Evolutionary conservation across 30 jellyfish, hydroid and myxozoan species (phyloP), one percentile per base, ranked within the genome.

Genomic region (Turritopsis dohrnii): DNA sequence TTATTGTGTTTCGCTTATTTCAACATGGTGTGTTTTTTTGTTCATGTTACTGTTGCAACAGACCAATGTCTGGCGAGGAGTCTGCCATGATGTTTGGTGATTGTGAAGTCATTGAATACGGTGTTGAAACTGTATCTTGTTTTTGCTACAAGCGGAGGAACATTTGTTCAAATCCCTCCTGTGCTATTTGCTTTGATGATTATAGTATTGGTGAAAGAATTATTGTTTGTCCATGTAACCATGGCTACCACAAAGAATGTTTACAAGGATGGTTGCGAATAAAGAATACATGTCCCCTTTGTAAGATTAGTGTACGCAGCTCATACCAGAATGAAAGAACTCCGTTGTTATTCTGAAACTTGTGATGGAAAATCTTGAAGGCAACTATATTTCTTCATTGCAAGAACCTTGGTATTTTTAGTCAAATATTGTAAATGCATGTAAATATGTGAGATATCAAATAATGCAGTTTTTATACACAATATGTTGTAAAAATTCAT

Each of bases 231-330:
- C 83, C 83, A 20, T 74, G 83, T 74, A 52, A 52, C 24, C 83
- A 74, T 74, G 53, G 83, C 21, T 74, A 74, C 65, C 83, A 74
- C 31, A 23, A 30, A 29, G 31, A 74, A 23, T 74, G 83, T 74
- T 23, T 74, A 13, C 28, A 74, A n/a, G n/a, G 21, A 23, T 74
- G 83, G 83, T 23, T 74, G 13, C 72, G 73, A 0, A 29, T 16
- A 74, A 74, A 74, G 23, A 74, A 74, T 74, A 29, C 65, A 23
- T 74, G 83, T 31, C 83, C 83, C 7, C 31, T 74, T 20, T 74
- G 83, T 74, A 74, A 74, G 60, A n/a, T 41, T 41, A 41, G 5
- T 41, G 60, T 41, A 41, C 13, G 60, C 60, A 41, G 13, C 13
- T 13, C 60, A 41, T 41, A 3, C 60, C n/a, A 3, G 60, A 41